A percentile compares a stretch with the other conserved stretches of the same genome.
Evolutionary conservation across 1,140 invertebrate genomes (phyloP).

Genomic region (Portunus trituberculatus): DNA sequence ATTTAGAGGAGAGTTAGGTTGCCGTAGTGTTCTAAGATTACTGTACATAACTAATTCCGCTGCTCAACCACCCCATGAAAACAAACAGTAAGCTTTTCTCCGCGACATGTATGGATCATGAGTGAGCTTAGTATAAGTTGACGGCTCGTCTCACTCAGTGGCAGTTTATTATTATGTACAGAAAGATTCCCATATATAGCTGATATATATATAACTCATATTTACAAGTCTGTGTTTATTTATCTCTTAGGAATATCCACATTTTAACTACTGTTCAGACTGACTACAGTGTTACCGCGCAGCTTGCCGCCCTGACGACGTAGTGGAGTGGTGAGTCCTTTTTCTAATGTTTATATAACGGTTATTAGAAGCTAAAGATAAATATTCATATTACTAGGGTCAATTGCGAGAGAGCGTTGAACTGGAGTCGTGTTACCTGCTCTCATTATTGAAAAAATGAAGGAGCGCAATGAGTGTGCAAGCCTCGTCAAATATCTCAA

Average conservation of each 20-base stretch:
- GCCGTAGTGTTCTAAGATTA: not conserved
- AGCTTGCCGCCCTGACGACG: not conserved
- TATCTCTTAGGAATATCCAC: not conserved
- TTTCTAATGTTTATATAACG: not conserved
- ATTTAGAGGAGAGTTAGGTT: not conserved
- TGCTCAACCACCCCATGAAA: not conserved
- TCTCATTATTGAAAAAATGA: not conserved
- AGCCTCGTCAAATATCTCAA: not conserved
- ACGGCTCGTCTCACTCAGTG: not conserved
- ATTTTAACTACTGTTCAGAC: not conserved
- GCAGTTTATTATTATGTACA: not conserved
- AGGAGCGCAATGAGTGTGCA: not conserved
- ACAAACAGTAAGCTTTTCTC: not conserved
- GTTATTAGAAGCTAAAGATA: not conserved
- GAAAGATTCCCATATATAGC: not conserved
- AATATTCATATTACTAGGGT: not conserved
- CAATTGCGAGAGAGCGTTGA: not conserved
- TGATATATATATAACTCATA: not conserved
- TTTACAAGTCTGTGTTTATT: constrained; percentile 8
- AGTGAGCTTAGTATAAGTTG: not conserved
- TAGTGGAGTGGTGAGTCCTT: not conserved
- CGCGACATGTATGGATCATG: not conserved
- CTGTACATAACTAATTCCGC: not conserved
- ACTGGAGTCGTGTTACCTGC: not conserved
- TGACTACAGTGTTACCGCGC: not conserved